Evolutionary conservation across 2,888 invertebrate genomes (phyloP), one percentile per base, ranked within the genome.

Genomic region (Abscondita cerata): DNA sequence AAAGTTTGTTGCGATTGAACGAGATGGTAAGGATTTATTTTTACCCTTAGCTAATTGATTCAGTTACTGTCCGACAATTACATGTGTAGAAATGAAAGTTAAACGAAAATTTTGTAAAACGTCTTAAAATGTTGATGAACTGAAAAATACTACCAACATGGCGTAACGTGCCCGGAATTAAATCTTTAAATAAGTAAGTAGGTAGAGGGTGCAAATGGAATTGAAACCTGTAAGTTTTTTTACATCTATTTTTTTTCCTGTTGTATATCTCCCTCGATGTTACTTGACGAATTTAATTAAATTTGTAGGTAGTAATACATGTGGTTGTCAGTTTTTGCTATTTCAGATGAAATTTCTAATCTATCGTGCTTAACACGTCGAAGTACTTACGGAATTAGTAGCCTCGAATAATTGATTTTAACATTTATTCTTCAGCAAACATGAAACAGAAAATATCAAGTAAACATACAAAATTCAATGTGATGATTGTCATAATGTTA

Each of bases 141-240:
- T 61, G 67, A 65, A 69, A 70, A 70, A 72, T 67, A 48, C 25
- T 69, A 69, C 65, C 71, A 70, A 73, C 72, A 69, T 69, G 68
- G 62, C 67, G 68, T 61, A 68, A 72, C 70, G 71, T 73, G 72
- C 71, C 68, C 71, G 71, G 72, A 74, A 76, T 76, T 75, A 75
- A 74, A 75, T 69, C 68, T 64, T 54, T 76, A 73, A 76, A 76
- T 76, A 75, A 76, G 68, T 75, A 73, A 76, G n/a, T n/a, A 67
- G 57, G 67, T 68, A 18, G 52, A 59, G 64, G 50, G 59, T 59
- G 64, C 60, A 67, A 67, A 68, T 67, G 64, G 66, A 68, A 70
- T 67, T 66, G 65, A 64, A 54, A 50, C 38, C 34, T n/a, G 8
- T 40, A 41, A 20, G n/a, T 44, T 25, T 44, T 56, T 31, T 52